Base-by-base conservation (phyloP, 2,888 invertebrate species). In the Ichneumon xanthorius region DNA sequence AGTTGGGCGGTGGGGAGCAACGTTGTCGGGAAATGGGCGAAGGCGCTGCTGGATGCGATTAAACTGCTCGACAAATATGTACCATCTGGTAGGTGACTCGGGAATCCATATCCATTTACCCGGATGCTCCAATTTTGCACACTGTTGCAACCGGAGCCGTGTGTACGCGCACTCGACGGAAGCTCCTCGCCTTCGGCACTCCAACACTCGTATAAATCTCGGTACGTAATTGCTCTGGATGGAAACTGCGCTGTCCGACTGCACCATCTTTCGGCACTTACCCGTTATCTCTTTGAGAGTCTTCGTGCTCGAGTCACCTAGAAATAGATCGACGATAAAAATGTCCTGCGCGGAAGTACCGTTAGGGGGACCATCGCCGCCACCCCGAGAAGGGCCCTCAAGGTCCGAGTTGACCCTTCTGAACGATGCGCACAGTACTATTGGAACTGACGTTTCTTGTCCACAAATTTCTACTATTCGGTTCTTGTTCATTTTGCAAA, bases 41-140 rank as follows among this genome's bases (percentile, higher is more conserved):
- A 83, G 84, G 78, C 80, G 81, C 58, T 79, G 76, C 70, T 79
- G 82, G 86, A 88, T 82, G 79, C 87, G 88, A 87, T 87, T 87
- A 88, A 88, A 84, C 84, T 87, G 86, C 82, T 84, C 80, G 84
- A 86, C 79, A 85, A 86, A 85, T 82, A 81, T 80, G 73, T 82
- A 80, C 84, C 83, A 83, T 83, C 83, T 83, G 83, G 73, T 79
- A 70, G 79, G 19, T 79, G 73, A 75, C 61, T 72, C 72, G 77
- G 65, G 65, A 82, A 82, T 82, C 82, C 82, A 82, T 73, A 70
- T 70, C 73, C 16, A 58, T 22, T 55, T 50, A 67, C 68, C 68
- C 78, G 72, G 37, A 80, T 58, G 73, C 71, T 71, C 48, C 70
- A 77, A 71, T 81, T 83, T 58, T 22, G 19, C 58, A 33, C 78